Evolutionary conservation across 2,113 vertebrate genomes (phyloP).

Genomic region (Circaetus gallicus): DNA sequence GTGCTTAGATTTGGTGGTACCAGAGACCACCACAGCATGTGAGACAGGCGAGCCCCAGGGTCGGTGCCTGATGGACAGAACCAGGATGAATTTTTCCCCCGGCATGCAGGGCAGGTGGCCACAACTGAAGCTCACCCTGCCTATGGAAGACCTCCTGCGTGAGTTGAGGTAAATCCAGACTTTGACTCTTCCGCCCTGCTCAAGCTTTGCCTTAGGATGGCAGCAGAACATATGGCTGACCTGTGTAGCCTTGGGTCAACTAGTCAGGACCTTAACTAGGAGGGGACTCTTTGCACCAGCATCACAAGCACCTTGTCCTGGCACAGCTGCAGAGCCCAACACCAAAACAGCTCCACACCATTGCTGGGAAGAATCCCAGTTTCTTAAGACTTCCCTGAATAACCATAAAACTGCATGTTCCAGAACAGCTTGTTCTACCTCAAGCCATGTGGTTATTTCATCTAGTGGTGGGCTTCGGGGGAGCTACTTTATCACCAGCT

Average conservation of each 20-base stretch:
- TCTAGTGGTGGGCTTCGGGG: background rate
- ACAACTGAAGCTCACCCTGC: background rate
- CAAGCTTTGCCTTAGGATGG: background rate
- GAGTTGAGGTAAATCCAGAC: background rate
- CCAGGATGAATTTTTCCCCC: background rate
- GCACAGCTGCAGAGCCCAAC: background rate
- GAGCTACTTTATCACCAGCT: constrained; percentile 29
- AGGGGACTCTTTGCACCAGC: background rate
- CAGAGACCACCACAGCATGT: background rate
- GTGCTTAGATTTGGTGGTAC: background rate
- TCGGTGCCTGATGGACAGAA: background rate
- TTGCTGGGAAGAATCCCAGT: background rate
- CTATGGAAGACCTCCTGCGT: background rate
- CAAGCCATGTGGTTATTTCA: constrained; percentile 11
- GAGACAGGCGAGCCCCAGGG: background rate
- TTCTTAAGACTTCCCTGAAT: background rate
- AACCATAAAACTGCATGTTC: background rate
- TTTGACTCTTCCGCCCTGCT: background rate
- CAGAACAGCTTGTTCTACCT: constrained; percentile 27
- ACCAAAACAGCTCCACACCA: background rate
- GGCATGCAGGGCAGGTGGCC: background rate
- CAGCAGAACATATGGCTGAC: background rate
- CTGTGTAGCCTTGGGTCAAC: background rate
- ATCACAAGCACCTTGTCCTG: background rate
- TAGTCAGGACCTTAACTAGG: background rate